Conservation (phyloP, 2,113 vertebrate species). For the Chloropsis cyanopogon region DNA sequence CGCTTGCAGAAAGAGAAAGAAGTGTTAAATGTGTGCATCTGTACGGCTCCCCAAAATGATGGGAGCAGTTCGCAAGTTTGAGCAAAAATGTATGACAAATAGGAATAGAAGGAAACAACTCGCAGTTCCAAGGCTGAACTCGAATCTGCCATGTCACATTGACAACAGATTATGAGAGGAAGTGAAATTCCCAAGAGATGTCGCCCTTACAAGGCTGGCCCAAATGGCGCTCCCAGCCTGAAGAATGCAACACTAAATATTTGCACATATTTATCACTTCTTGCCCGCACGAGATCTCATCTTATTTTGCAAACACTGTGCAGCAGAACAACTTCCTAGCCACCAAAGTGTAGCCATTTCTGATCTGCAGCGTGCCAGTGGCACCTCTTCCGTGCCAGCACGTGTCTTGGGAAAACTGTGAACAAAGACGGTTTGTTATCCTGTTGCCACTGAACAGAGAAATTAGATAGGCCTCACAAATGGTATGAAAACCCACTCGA, state of each 20-base stretch:
- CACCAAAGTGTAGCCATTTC: not conserved
- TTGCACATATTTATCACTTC: slow-evolving; percentile 43
- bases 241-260: slow-evolving; percentile 19
- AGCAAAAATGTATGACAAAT: slow-evolving; percentile 43
- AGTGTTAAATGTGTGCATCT: slow-evolving; percentile 28
- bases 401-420: not conserved
- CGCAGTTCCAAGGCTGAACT: not conserved
- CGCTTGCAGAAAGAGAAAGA: not conserved
- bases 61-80: slow-evolving; percentile 29
- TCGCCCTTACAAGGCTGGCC: not conserved
- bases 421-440: slow-evolving; percentile 40
- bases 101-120: not conserved
- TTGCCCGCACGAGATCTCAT: not conserved
- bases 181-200: slow-evolving; percentile 25
- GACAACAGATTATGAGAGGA: not conserved
- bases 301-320: slow-evolving; percentile 36
- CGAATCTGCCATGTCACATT: not conserved
- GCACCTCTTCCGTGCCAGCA: not conserved
- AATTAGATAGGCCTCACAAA: not conserved
- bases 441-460: not conserved
- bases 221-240: not conserved
- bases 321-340: slow-evolving; percentile 9
- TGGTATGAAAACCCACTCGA: not conserved
- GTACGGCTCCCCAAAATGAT: slow-evolving; percentile 33
- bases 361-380: not conserved